These are phyloP conservation scores for Heliconius eleuchia DNA, from an alignment of 1,140 invertebrate genomes.

Conservation along the genomic window DNA sequence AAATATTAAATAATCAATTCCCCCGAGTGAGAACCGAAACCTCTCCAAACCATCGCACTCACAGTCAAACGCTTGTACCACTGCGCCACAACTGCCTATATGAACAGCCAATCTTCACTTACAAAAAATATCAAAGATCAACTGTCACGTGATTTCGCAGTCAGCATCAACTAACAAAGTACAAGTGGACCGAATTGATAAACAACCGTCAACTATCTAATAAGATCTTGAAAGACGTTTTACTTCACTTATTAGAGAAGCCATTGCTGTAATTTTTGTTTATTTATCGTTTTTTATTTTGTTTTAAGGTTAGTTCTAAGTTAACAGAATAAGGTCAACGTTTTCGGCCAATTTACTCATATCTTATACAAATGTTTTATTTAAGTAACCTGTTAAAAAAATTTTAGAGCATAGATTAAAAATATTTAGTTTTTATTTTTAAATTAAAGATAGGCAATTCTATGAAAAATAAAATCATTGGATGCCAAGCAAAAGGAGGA, in stretches of 20 bases:
- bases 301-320: neutral
- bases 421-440: neutral
- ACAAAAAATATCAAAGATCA: neutral
- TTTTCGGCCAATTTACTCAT: neutral
- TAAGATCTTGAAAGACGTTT: neutral
- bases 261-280: neutral
- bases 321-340: neutral
- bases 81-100: no score
- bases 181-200: conserved; percentile 45
- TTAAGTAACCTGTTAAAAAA: neutral
- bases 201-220: conserved; percentile 24
- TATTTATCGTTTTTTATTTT: neutral
- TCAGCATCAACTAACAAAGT: conserved; percentile 18
- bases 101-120: no score
- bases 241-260: neutral
- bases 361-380: neutral
- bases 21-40: no score
- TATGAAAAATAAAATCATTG: neutral
- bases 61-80: no score
- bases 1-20: no score
- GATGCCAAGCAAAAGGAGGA: conserved; percentile 50
- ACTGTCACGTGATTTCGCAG: conserved; percentile 7
- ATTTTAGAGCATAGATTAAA: neutral
- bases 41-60: no score
- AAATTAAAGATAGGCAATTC: neutral